Conservation (phyloP, 1,140 invertebrate species). For the Antheraea pernyi region DNA sequence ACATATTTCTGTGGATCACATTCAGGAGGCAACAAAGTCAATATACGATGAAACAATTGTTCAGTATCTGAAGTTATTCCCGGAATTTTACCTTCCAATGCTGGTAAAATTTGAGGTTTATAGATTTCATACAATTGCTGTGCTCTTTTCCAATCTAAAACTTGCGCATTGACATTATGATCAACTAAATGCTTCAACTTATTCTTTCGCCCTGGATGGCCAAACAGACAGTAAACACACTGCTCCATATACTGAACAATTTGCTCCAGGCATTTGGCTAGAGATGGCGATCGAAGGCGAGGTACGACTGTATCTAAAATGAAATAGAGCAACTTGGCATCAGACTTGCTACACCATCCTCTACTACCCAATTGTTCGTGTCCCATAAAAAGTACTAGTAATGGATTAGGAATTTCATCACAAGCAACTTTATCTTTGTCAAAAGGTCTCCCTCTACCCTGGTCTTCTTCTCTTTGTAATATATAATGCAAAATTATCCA, state of each 20-base stretch:
- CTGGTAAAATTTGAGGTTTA: slow-evolving; percentile 88
- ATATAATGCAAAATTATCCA: slow-evolving; percentile 92
- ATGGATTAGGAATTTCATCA: slow-evolving; percentile 85
- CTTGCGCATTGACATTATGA: slow-evolving; percentile 86
- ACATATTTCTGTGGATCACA: slow-evolving; percentile 81
- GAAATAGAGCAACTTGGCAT: slow-evolving; percentile 89
- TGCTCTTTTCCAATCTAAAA: slow-evolving; percentile 89
- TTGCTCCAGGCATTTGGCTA: slow-evolving; percentile 77
- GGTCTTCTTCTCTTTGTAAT: slow-evolving; percentile 82
- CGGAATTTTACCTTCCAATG: slow-evolving; percentile 88
- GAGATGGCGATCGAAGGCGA: slow-evolving; percentile 81
- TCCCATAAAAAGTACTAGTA: slow-evolving; percentile 89
- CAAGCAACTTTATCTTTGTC: slow-evolving; percentile 78
- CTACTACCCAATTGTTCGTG: slow-evolving; percentile 91
- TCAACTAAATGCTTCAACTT: slow-evolving; percentile 88
- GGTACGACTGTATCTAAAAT: slow-evolving; percentile 87
- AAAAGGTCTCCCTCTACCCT: slow-evolving; percentile 53
- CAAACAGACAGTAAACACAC: slow-evolving; percentile 93
- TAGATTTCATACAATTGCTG: slow-evolving; percentile 92
- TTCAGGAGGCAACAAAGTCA: slow-evolving; percentile 85
- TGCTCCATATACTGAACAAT: slow-evolving; percentile 90
- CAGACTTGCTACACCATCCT: slow-evolving; percentile 87
- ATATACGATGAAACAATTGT: slow-evolving; percentile 87
- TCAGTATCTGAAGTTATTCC: slow-evolving; percentile 89
- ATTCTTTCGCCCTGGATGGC: slow-evolving; percentile 89